A percentile compares a stretch with the other conserved stretches of the same genome.
These are phyloP conservation scores for Azorinus chamasolen DNA, from an alignment of 2,888 invertebrate genomes.

Conservation along the genomic window DNA sequence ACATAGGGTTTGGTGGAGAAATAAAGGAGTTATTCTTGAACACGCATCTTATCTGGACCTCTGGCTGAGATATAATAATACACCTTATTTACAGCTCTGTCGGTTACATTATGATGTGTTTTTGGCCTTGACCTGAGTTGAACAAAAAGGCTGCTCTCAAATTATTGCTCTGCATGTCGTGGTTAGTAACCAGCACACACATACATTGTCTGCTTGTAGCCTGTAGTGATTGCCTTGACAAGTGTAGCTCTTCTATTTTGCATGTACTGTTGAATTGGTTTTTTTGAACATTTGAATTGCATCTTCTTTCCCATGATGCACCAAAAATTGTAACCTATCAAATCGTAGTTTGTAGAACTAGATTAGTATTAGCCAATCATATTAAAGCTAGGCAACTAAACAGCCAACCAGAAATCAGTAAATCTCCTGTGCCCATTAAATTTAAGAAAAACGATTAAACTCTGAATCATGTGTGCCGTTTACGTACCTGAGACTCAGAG, in stretches of 20 bases:
- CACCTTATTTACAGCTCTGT: no score
- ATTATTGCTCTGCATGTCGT: conserved; percentile 66
- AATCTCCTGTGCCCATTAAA: no score
- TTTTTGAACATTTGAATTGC: conserved; percentile 54
- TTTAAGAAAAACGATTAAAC: no score
- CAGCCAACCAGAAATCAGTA: conserved; percentile 29
- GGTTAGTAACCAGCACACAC: conserved; percentile 61
- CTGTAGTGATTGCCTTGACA: conserved; percentile 49
- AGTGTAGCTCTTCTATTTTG: conserved; percentile 52
- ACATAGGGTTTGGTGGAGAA: no score
- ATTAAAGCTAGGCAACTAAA: conserved; percentile 21
- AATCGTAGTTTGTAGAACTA: conserved; percentile 53
- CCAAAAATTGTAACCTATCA: conserved; percentile 52
- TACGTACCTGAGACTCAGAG: conserved; percentile 44
- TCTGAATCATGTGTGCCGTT: conserved; percentile 56
- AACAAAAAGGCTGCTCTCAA: no score
- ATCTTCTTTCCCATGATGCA: conserved; percentile 56
- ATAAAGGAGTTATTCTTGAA: no score
- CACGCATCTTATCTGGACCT: no score
- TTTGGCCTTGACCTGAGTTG: no score
- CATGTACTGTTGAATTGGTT: conserved; percentile 54
- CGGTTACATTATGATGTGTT: no score
- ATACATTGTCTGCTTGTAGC: conserved; percentile 62
- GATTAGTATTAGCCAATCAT: conserved; percentile 33
- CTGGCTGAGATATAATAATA: no score